Base-by-base conservation (phyloP, 2,888 invertebrate species). In the Cheilosia variabilis region DNA sequence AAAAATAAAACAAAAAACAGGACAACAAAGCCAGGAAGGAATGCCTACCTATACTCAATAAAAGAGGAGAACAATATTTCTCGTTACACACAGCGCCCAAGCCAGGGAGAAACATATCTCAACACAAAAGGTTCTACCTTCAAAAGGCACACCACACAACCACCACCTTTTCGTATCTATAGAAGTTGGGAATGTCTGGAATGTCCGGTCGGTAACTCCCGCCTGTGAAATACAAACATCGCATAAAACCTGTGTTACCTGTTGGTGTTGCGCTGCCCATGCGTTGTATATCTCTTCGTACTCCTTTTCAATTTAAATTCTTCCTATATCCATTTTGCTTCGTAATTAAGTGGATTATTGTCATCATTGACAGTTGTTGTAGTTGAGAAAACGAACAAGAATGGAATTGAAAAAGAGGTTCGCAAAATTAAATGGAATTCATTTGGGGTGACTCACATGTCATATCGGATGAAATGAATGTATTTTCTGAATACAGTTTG, bases 171-270 rank as follows among this genome's bases (percentile, higher is more conserved):
- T 27, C n/a, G 15, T 69, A 50, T 55, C 19, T 19, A 2, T 19
- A 19, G 19, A 31, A 31, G n/a, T 9, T 41, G 45, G 80, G 75
- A 68, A 80, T 80, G 75, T 19, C 37, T 80, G 75, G 80, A 80
- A 80, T 80, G 80, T 80, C 80, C 80, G 80, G 80, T 75, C 47
- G 65, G 50, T 53, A 52, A 79, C 73, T 73, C 79, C 69, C 62
- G 69, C 65, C 57, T 37, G 27, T 52, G 22, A 10, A 17, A 15
- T 17, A 34, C 34, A 31, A 52, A 6, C 34, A 22, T 17, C 7
- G 7, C 31, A 69, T 9, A 62, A 4, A 62, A 68, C 57, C 66
- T 53, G 45, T 72, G 73, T 79, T 73, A 79, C 79, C 65, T 79
- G 65, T 66, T 73, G 37, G 37, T 37, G 37, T 37, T 37, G 37